Evolutionary conservation across 2,888 invertebrate genomes (phyloP).

Genomic region (Acholoe squamosa): DNA sequence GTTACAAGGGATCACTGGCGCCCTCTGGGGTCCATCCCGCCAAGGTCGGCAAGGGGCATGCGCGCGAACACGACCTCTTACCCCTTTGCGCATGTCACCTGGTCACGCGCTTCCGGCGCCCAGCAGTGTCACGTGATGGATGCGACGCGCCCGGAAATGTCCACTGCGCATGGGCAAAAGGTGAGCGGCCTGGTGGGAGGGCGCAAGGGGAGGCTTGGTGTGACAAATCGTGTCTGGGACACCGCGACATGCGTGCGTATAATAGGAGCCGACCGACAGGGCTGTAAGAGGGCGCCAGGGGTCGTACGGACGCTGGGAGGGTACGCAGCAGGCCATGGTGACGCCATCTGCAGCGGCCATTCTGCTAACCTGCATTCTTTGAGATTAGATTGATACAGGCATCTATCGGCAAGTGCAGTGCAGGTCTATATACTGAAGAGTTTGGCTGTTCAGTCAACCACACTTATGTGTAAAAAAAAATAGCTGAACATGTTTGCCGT

Average conservation of each 20-base stretch:
- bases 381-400: background rate
- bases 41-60: slow-evolving; percentile 1
- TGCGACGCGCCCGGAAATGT: background rate
- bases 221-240: slow-evolving; percentile 51
- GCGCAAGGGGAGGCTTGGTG: background rate
- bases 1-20: slow-evolving; percentile 37
- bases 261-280: slow-evolving; percentile 40
- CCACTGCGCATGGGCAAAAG: slow-evolving; percentile 52
- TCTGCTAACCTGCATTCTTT: background rate
- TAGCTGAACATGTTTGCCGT: too few relatives aligned
- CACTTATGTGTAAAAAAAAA: too few relatives aligned
- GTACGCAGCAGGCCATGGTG: background rate
- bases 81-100: slow-evolving; percentile 46
- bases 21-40: slow-evolving; percentile 55
- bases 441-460: too few relatives aligned
- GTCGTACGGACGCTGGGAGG: background rate
- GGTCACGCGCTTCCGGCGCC: slow-evolving; percentile 24
- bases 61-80: background rate
- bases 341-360: background rate
- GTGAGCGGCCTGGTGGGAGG: background rate
- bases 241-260: slow-evolving; percentile 40
- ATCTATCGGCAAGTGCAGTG: background rate
- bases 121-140: slow-evolving; percentile 56
- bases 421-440: background rate
- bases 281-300: slow-evolving; percentile 11